Evolutionary conservation across 2,888 invertebrate genomes (phyloP).

Genomic region (Acronicta psi): DNA sequence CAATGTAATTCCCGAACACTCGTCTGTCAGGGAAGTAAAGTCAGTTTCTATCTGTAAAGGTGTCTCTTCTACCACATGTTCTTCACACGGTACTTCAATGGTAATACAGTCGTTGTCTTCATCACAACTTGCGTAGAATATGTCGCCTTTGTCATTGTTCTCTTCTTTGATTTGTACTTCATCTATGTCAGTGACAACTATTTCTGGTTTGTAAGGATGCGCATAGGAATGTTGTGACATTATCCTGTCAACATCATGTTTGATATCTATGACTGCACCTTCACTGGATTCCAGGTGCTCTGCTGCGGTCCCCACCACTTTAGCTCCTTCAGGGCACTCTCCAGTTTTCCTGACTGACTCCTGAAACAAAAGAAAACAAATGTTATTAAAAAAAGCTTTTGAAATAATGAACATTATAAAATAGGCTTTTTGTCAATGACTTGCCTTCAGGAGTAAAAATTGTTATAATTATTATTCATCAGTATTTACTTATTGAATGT

Average conservation of each 20-base stretch:
- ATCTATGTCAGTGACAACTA: slow-evolving; percentile 50
- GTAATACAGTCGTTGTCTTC: slow-evolving; percentile 93
- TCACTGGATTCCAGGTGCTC: slow-evolving; percentile 94
- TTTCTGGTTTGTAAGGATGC: slow-evolving; percentile 80
- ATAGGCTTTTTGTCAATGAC: too few species aligned
- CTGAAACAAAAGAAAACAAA: slow-evolving; percentile 62
- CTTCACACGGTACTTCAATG: slow-evolving; percentile 91
- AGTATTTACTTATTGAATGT: slow-evolving; percentile 1
- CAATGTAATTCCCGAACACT: slow-evolving; percentile 68
- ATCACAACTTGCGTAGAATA: slow-evolving; percentile 92
- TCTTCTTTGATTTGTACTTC: slow-evolving; percentile 74
- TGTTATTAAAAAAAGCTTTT: not conserved
- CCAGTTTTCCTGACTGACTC: slow-evolving; percentile 76
- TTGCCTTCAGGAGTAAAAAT: too few species aligned
- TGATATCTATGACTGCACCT: slow-evolving; percentile 86
- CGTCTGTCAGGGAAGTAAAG: slow-evolving; percentile 67
- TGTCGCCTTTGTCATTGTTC: slow-evolving; percentile 87
- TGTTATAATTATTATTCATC: not conserved
- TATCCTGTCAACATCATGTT: slow-evolving; percentile 84
- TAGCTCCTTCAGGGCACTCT: slow-evolving; percentile 87
- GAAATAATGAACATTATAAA: too few species aligned
- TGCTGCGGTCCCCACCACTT: slow-evolving; percentile 97
- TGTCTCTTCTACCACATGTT: slow-evolving; percentile 80
- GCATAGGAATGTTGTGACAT: slow-evolving; percentile 86
- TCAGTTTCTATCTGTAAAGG: slow-evolving; percentile 74